Percentiles rank a stretch among this genome's conserved stretches.
Evolutionary conservation across 2,113 vertebrate genomes (phyloP).

Genomic region (Petrocephalus zakoni): DNA sequence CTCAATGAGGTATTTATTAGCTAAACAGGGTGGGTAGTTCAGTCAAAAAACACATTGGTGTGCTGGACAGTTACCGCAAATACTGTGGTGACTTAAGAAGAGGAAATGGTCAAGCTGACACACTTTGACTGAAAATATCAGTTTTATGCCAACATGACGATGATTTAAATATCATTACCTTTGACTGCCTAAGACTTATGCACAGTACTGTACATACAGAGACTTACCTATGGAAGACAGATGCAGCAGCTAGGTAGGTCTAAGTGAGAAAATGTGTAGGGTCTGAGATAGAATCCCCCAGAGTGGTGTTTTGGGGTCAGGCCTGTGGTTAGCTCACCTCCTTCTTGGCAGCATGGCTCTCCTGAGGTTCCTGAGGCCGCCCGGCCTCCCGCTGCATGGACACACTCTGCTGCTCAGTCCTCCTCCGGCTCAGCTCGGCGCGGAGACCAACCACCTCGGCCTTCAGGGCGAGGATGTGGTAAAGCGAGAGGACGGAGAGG

Average conservation of each 20-base stretch:
- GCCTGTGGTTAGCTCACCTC: constrained; percentile 4
- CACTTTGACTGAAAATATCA: background rate
- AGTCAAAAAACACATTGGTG: background rate
- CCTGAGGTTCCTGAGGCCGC: background rate
- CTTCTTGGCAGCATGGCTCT: background rate
- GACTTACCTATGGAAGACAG: background rate
- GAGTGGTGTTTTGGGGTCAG: background rate
- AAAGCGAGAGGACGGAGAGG: constrained; percentile 72
- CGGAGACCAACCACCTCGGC: constrained; percentile 73
- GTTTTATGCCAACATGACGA: background rate
- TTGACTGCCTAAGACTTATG: background rate
- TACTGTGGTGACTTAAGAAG: background rate
- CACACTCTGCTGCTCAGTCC: constrained; percentile 43
- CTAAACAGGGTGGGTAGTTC: background rate
- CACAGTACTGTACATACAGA: background rate
- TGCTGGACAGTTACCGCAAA: background rate
- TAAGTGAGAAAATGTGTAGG: background rate
- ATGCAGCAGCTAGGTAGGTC: background rate
- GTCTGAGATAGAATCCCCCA: background rate
- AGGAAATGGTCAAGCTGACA: background rate
- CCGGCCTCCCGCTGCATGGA: constrained; percentile 34
- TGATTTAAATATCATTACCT: background rate
- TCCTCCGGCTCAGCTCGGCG: constrained; percentile 51
- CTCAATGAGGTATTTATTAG: background rate
- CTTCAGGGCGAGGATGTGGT: constrained; percentile 70